phyloP scores from a whole-genome alignment of 2,888 invertebrate genomes.

The Portevinia maculata region DNA sequence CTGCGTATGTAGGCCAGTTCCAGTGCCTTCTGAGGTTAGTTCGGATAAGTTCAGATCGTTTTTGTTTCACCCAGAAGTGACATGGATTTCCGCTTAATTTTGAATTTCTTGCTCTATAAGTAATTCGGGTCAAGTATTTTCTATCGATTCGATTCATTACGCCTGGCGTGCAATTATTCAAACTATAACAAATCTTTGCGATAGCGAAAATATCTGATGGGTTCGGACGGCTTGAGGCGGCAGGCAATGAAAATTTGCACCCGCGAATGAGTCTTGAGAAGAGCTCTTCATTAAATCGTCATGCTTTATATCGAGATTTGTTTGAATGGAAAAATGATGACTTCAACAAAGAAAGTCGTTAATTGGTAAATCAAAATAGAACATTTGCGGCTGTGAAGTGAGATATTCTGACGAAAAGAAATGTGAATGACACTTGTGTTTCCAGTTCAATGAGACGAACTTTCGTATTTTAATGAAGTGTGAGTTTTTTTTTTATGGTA shows the following conservation, averaged over 20 bases:
- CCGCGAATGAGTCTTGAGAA: neutral
- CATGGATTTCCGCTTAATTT: slow-evolving; percentile 14
- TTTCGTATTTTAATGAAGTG: no score
- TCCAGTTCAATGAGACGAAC: no score
- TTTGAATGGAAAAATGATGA: no score
- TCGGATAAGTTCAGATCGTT: slow-evolving; percentile 6
- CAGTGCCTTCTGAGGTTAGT: slow-evolving; percentile 10
- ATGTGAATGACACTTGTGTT: no score
- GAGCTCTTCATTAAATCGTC: no score
- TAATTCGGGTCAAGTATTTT: slow-evolving; percentile 44
- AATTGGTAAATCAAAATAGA: no score
- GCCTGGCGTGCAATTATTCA: slow-evolving; percentile 27
- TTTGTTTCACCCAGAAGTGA: slow-evolving; percentile 9
- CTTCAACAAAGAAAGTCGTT: no score
- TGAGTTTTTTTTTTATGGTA: no score
- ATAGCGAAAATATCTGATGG: slow-evolving; percentile 6
- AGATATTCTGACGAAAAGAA: no score
- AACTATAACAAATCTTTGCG: slow-evolving; percentile 34
- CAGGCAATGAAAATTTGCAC: slow-evolving; percentile 35
- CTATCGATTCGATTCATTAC: slow-evolving; percentile 55
- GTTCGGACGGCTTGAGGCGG: slow-evolving; percentile 18
- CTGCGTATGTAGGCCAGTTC: slow-evolving; percentile 26
- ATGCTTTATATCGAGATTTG: no score
- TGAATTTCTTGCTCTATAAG: slow-evolving; percentile 18
- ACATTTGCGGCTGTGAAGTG: no score